Percentiles rank a stretch among this genome's conserved stretches.
Conservation (phyloP, 2,888 invertebrate species). For the Lepidocyrtoides sp. region DNA sequence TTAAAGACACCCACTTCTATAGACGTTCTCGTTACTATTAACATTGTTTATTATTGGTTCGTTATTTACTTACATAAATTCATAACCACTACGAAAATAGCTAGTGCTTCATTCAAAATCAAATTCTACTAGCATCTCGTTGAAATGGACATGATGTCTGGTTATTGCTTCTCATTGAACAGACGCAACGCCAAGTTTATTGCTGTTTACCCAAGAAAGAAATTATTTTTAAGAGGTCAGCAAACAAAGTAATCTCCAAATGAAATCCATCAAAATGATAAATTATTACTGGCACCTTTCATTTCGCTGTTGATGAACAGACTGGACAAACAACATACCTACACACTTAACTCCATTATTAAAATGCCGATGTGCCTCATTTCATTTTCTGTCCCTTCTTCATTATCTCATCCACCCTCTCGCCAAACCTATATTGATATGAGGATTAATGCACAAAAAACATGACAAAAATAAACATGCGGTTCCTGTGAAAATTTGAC, state of each 20-base stretch:
- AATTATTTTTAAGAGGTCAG: not conserved
- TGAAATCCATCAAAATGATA: slow-evolving; percentile 45
- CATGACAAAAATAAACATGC: slow-evolving; percentile 18
- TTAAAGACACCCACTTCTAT: not conserved
- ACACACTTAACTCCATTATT: slow-evolving; percentile 37
- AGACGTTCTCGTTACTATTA: not conserved
- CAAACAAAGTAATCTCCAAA: slow-evolving; percentile 29
- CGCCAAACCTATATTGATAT: not conserved
- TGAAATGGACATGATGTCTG: too few species aligned
- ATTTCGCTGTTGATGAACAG: not conserved
- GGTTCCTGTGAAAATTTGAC: not conserved
- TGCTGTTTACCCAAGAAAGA: too few species aligned
- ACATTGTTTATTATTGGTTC: not conserved
- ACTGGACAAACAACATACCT: not conserved
- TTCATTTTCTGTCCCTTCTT: not conserved
- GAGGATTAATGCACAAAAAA: not conserved
- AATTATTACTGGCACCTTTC: not conserved
- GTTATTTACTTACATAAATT: too few species aligned
- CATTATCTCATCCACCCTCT: not conserved
- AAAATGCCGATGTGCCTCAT: slow-evolving; percentile 64
- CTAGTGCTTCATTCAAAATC: too few species aligned
- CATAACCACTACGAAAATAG: too few species aligned
- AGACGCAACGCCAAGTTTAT: too few species aligned
- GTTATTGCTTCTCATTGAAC: too few species aligned
- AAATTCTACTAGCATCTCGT: too few species aligned